Base-by-base conservation (phyloP, 2,113 vertebrate species). In the Chrysochloris asiatica region DNA sequence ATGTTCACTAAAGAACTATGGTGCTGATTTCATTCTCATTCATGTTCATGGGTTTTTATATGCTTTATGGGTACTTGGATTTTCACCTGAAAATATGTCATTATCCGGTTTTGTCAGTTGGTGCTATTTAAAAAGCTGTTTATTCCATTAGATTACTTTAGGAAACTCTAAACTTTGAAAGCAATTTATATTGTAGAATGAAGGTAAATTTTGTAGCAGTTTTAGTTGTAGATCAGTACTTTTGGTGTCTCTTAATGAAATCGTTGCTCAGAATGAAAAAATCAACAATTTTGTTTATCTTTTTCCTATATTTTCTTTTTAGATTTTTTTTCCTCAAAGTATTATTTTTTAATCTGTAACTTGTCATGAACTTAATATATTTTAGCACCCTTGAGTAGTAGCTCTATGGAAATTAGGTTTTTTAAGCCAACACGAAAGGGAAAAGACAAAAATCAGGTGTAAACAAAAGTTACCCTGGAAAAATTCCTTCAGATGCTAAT, bases 151-250 rank as follows among this genome's bases (percentile, higher is more conserved):
- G 76, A 59, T 93, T 86, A 54, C 83, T 81, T 86, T 78, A 88
- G 38, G 41, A 83, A 38, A 45, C 13, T 16, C 6, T 47, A 79
- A 59, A 63, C 77, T 89, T 94, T 79, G 9, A 30, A 82, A 91
- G 69, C 50, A 87, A 12, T 63, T 26, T n/a, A 8, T 91, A 52
- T 93, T 94, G 93, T 26, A 83, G n/a, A 71, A 71, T 69, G 41
- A 88, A 88, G 4, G 26, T 61, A 86, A 93, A 73, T 16, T 4
- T 88, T 88, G 1, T 82, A 43, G 59, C 75, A 72, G 24, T 72
- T 2, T 90, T 56, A 19, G 5, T 50, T 72, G 22, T 17, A 0
- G 2, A 38, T 93, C 56, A 48, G 4, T 89, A 1, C 71, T 96
- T 36, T 88, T 89, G 21, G 2, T 54, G 7, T 69, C 17, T 36